Evolutionary conservation across 2,888 invertebrate species (phyloP).

Genomic region (Sturmia bella): DNA sequence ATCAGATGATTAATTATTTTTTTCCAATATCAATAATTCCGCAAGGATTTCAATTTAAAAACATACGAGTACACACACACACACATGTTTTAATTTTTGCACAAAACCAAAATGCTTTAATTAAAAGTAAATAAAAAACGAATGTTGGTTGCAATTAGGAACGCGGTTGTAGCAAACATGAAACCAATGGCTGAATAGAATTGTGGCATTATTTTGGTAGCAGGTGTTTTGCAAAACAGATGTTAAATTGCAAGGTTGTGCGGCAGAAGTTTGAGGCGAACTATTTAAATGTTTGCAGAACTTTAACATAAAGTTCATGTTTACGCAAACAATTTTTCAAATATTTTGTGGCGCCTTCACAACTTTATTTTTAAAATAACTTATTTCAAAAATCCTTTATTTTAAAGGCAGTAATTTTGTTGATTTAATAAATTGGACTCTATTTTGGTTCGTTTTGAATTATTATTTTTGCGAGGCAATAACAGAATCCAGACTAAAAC

Average conservation of each 20-base stretch:
- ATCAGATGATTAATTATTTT: slow-evolving; percentile 27
- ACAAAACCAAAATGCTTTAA: slow-evolving; percentile 36
- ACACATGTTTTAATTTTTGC: neutral
- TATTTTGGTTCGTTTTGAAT: too few species aligned
- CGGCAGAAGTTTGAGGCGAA: slow-evolving; percentile 19
- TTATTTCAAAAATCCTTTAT: too few species aligned
- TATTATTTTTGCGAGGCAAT: too few species aligned
- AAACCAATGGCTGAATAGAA: slow-evolving; percentile 31
- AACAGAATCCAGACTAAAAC: too few species aligned
- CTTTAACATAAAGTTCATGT: neutral
- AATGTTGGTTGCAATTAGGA: slow-evolving; percentile 11
- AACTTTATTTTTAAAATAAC: too few species aligned
- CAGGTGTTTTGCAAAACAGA: slow-evolving; percentile 19
- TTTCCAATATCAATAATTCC: slow-evolving; percentile 44
- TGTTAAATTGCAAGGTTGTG: neutral
- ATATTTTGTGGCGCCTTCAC: too few species aligned
- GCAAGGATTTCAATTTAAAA: slow-evolving; percentile 52
- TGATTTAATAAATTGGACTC: too few species aligned
- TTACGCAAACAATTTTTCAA: too few species aligned
- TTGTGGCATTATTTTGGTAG: slow-evolving; percentile 34
- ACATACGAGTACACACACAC: neutral
- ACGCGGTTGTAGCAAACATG: slow-evolving; percentile 3
- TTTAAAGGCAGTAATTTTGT: too few species aligned
- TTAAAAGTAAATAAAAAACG: slow-evolving; percentile 18
- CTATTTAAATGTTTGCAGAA: neutral